A percentile compares a stretch with the other conserved stretches of the same genome.
These are phyloP conservation scores for Asteroscopus sphinx DNA, from an alignment of 2,888 invertebrate genomes.

Conservation along the genomic window DNA sequence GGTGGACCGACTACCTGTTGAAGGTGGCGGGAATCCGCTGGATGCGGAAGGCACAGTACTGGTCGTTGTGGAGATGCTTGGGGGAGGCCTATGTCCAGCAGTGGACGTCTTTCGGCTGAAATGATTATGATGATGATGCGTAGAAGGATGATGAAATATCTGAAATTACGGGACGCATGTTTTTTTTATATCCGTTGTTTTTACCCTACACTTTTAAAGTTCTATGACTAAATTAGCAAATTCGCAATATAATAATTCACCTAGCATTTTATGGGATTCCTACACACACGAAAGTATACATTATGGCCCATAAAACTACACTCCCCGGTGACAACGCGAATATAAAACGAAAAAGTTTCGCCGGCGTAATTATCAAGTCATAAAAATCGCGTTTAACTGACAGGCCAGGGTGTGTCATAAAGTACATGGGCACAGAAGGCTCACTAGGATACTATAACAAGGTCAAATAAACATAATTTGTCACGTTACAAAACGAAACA, in stretches of 20 bases:
- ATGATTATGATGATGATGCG: no score
- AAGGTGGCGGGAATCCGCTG: no score
- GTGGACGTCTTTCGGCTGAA: no score
- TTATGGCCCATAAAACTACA: conserved; percentile 52
- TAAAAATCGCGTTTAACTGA: conserved; percentile 42
- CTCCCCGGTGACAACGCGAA: conserved; percentile 45
- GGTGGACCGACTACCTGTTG: no score
- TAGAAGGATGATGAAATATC: no score
- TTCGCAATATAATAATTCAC: conserved; percentile 27
- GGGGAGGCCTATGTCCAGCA: no score
- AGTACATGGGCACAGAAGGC: conserved; percentile 21
- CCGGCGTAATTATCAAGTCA: conserved; percentile 50
- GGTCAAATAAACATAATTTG: no score
- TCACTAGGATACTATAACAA: no score
- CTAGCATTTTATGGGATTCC: conserved; percentile 34
- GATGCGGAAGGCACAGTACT: no score
- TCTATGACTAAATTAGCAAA: conserved; percentile 34
- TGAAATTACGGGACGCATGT: no score
- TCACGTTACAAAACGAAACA: no score
- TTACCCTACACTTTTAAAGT: conserved; percentile 33
- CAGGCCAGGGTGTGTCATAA: conserved; percentile 7
- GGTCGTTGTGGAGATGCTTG: no score
- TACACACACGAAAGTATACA: conserved; percentile 31
- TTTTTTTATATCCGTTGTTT: conserved; percentile 41
- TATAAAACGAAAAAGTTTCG: conserved; percentile 50